A percentile compares a stretch with the other conserved stretches of the same genome.
Conservation (phyloP, 92 coral and sea anemone genomes). For the Palythoa heliodiscus region DNA sequence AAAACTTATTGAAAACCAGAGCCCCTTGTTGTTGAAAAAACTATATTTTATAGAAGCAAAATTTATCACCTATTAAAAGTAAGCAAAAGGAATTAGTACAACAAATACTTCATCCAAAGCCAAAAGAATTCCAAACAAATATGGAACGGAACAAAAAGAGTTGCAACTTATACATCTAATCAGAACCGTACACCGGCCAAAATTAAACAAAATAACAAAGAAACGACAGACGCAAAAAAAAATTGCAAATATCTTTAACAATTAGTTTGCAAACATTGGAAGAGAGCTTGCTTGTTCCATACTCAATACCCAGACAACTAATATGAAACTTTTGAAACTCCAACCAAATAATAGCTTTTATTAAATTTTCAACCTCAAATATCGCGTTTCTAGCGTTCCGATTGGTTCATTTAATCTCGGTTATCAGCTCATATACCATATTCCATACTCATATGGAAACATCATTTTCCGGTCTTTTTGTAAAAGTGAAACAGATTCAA, state of each 20-base stretch:
- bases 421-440: too few relatives aligned
- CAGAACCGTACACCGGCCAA: constrained; percentile 25
- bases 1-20: constrained; percentile 46
- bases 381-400: too few relatives aligned
- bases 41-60: constrained; percentile 24
- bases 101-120: constrained; percentile 33
- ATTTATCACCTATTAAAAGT: constrained; percentile 42
- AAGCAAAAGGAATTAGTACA: constrained; percentile 49
- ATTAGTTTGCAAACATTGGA: constrained; percentile 50
- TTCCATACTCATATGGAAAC: too few relatives aligned
- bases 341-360: too few relatives aligned
- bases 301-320: background rate
- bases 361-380: too few relatives aligned
- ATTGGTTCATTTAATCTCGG: too few relatives aligned
- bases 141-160: constrained; percentile 53
- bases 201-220: constrained; percentile 32
- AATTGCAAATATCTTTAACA: constrained; percentile 43
- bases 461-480: too few relatives aligned
- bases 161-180: constrained; percentile 4
- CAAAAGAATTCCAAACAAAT: constrained; percentile 39
- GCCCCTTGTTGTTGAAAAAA: constrained; percentile 31
- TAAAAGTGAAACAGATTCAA: too few relatives aligned
- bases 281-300: constrained; percentile 42
- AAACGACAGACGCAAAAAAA: constrained; percentile 23
- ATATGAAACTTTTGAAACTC: too few relatives aligned